Evolutionary conservation across 1,140 invertebrate genomes (phyloP).

Genomic region (Hycleus phaleratus): DNA sequence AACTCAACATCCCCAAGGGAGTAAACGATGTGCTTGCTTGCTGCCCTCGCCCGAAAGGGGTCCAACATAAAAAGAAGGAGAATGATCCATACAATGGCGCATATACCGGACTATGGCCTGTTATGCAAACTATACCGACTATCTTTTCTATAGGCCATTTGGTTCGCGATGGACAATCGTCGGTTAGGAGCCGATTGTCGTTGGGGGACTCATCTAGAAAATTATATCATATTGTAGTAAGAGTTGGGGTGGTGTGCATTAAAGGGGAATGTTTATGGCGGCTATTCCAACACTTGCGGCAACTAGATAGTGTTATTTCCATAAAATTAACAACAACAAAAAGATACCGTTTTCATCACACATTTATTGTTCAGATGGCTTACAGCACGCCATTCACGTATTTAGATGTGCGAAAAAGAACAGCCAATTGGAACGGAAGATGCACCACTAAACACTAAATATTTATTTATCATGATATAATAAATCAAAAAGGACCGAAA

Average conservation of each 20-base stretch:
- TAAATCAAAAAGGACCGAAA: too few relatives aligned
- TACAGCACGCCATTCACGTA: too few relatives aligned
- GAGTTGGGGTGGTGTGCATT: slow-evolving; percentile 20
- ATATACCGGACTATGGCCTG: slow-evolving; percentile 24
- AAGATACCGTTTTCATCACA: slow-evolving; percentile 19
- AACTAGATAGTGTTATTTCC: slow-evolving; percentile 28
- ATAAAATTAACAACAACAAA: slow-evolving; percentile 30
- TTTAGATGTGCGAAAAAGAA: too few relatives aligned
- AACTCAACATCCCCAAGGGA: not conserved
- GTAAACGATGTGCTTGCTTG: not conserved
- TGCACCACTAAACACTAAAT: too few relatives aligned
- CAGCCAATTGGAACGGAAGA: too few relatives aligned
- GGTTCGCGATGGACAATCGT: slow-evolving; percentile 32
- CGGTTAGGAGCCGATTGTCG: slow-evolving; percentile 29
- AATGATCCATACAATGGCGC: slow-evolving; percentile 29
- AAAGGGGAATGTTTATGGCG: slow-evolving; percentile 23
- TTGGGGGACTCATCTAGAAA: slow-evolving; percentile 29
- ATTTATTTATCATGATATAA: too few relatives aligned
- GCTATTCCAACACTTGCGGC: slow-evolving; percentile 27
- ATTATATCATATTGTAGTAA: slow-evolving; percentile 26
- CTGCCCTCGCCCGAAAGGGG: slow-evolving; percentile 21
- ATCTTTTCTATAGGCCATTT: slow-evolving; percentile 32
- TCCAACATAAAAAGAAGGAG: slow-evolving; percentile 27
- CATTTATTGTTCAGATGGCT: not conserved
- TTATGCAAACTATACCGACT: slow-evolving; percentile 35